Percentiles rank a stretch among this genome's conserved stretches.
These are phyloP conservation scores for Alfaro cultratus DNA, from an alignment of 2,797 vertebrate genomes.

Conservation along the genomic window DNA sequence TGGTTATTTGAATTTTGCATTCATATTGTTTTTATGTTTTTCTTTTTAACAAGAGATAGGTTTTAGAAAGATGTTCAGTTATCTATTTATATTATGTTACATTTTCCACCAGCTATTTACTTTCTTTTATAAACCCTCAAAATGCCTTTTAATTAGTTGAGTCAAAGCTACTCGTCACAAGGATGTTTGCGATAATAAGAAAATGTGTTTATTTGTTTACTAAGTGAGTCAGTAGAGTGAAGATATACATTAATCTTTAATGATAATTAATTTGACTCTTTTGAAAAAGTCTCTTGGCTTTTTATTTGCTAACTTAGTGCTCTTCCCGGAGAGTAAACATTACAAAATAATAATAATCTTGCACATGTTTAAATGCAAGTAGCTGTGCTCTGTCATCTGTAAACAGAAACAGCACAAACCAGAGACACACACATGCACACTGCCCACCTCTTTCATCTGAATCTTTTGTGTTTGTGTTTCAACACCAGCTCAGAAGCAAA, in stretches of 20 bases:
- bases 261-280: not conserved
- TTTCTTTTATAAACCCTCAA: not conserved
- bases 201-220: conserved; percentile 5
- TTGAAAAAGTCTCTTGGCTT: not conserved
- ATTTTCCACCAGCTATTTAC: not conserved
- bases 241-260: not conserved
- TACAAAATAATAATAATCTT: conserved; percentile 4
- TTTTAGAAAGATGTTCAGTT: not conserved
- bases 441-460: not conserved
- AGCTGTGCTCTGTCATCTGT: conserved; percentile 12
- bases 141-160: not conserved
- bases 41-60: not conserved
- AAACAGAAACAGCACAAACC: conserved; percentile 13
- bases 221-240: not conserved
- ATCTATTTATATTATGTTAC: not conserved
- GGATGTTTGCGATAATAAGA: not conserved
- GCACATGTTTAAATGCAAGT: conserved; percentile 5
- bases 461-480: conserved; percentile 11
- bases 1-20: not conserved
- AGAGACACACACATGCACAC: not conserved
- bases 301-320: conserved; percentile 9
- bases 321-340: conserved; percentile 6
- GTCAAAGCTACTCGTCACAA: not conserved
- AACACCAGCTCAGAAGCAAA: conserved; percentile 40
- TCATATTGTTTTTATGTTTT: not conserved